These are phyloP conservation scores for Nymphicus hollandicus DNA, from an alignment of 2,113 vertebrate species.

Conservation along the genomic window DNA sequence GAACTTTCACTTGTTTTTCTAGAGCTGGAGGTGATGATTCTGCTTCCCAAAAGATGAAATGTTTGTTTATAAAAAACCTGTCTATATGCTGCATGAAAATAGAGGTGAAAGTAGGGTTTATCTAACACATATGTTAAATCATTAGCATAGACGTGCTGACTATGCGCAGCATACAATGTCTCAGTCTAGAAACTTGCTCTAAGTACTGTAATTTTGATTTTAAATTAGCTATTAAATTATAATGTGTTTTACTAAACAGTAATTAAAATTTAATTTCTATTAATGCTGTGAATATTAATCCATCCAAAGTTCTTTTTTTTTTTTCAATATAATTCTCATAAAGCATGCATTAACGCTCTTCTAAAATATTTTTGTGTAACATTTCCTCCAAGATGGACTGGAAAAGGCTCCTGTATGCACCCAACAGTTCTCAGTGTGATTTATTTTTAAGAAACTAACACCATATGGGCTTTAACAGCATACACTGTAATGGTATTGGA, in stretches of 20 bases:
- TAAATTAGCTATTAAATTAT: conserved; percentile 30
- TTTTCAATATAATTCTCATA: background rate
- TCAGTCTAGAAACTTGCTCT: background rate
- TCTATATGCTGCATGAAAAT: background rate
- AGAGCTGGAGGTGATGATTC: background rate
- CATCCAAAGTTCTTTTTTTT: background rate
- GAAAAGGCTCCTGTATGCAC: background rate
- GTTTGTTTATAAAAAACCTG: background rate
- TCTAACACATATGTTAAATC: background rate
- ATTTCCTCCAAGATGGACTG: background rate
- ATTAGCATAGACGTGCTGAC: background rate
- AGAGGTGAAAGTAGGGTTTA: background rate
- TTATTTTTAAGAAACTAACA: conserved; percentile 47
- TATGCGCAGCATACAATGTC: background rate
- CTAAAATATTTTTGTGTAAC: background rate
- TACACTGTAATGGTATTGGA: background rate
- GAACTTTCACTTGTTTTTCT: background rate
- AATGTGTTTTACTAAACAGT: conserved; percentile 7
- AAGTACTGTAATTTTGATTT: background rate
- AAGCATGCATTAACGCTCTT: background rate
- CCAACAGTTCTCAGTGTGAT: conserved; percentile 5
- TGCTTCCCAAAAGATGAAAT: background rate
- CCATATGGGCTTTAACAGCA: background rate
- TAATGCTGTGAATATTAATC: conserved; percentile 18
- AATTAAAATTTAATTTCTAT: conserved; percentile 60